Base-by-base conservation (phyloP, 1,140 invertebrate species). In the Philotrypesis tridentata region DNA sequence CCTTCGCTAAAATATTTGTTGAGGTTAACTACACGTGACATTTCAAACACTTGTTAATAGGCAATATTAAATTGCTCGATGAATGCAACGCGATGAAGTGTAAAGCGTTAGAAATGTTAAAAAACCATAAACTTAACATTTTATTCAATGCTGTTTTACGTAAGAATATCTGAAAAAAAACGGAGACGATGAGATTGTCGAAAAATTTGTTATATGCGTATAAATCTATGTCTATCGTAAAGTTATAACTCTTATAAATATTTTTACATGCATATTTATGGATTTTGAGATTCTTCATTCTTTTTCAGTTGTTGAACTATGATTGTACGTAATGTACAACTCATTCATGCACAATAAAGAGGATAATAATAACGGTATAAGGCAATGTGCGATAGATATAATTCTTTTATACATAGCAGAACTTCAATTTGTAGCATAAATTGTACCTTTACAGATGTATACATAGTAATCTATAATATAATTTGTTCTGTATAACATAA, bases 391-490 rank as follows among this genome's bases (percentile, higher is more conserved):
- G 12, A 68, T 60, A 75, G 40, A 55, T 60, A 70, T 27, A 81
- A 75, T 48, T 75, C 27, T 81, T 67, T 70, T 70, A 31, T 12
- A 37, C 27, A 70, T 12, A 23, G 8, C 14, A 23, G 14, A 14
- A 74, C 25, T 65, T 65, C 7, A 73, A 80, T 73, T 74, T 67
- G 21, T 61, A 55, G 33, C 65, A 27, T 68, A 81, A 71, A 79
- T 77, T 79, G 70, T 78, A 79, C 67, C 43, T 83, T 74, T 79
- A 79, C 55, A 73, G 68, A 72, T 73, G 74, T 55, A 48, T 75
- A 27, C 40, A 6, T 55, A 60, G 23, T 75, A 29, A 48, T 25
- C 23, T 25, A 65, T 73, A 63, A 60, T 82, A 78, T 72, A 75
- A 68, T 65, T 74, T 67, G 21, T 74, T 33, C 63, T 11, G n/a